Conservation (phyloP, 2,797 vertebrate species). For the Thalassophryne amazonica region DNA sequence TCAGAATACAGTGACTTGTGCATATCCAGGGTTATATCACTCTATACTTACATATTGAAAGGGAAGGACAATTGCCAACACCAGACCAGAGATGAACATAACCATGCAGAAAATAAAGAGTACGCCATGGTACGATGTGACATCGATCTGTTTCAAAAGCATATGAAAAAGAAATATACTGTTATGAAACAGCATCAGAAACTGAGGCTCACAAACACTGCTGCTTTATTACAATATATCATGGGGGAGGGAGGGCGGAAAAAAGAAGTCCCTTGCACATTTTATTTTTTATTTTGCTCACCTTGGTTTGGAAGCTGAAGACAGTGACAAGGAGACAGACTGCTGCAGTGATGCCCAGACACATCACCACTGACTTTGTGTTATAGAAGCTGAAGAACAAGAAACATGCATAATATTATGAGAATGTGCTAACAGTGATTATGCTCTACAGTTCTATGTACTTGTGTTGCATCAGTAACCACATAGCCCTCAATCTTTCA, state of each 20-base stretch:
- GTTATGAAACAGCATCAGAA: neutral
- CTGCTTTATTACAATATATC: too few relatives aligned
- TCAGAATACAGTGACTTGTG: too few relatives aligned
- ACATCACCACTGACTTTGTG: slow-evolving; percentile 89
- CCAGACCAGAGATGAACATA: slow-evolving; percentile 85
- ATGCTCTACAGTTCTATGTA: neutral
- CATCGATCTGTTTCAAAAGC: slow-evolving; percentile 80
- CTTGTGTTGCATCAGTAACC: neutral
- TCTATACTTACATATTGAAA: slow-evolving; percentile 87
- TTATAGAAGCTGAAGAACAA: slow-evolving; percentile 84
- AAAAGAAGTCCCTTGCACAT: too few relatives aligned
- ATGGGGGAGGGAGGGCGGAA: too few relatives aligned
- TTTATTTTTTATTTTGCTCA: slow-evolving; percentile 59
- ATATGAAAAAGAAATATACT: neutral
- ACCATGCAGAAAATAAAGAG: slow-evolving; percentile 87
- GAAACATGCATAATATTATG: neutral
- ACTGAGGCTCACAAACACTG: neutral
- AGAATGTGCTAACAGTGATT: neutral
- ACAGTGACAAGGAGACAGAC: slow-evolving; percentile 88
- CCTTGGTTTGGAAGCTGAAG: slow-evolving; percentile 95
- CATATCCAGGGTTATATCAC: too few relatives aligned
- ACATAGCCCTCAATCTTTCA: neutral
- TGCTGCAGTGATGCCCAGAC: slow-evolving; percentile 87
- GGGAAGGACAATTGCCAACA: slow-evolving; percentile 83
- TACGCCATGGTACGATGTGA: slow-evolving; percentile 88